Evolutionary conservation across 2,113 vertebrate species (phyloP).

Genomic region (Baryphthengus martii): DNA sequence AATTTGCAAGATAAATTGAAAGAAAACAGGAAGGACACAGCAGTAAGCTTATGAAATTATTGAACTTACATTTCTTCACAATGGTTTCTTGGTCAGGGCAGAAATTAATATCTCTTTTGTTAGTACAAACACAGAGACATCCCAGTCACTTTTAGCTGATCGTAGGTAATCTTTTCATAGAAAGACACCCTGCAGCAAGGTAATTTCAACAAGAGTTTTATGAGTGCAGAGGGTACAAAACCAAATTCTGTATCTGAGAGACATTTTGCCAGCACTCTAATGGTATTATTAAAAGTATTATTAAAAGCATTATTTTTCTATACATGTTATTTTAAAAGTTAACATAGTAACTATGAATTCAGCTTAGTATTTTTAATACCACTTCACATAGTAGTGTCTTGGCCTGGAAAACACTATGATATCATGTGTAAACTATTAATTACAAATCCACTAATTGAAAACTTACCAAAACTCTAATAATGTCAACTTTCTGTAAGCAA

Average conservation of each 20-base stretch:
- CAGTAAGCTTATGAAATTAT: not conserved
- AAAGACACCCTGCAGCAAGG: not conserved
- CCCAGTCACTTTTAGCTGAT: not conserved
- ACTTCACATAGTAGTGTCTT: not conserved
- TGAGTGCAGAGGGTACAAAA: not conserved
- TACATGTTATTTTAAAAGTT: not conserved
- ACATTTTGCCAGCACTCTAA: not conserved
- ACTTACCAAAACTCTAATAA: not conserved
- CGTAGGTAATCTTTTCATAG: not conserved
- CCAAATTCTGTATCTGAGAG: not conserved
- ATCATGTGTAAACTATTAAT: constrained; percentile 44
- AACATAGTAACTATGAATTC: not conserved
- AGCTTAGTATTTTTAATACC: not conserved
- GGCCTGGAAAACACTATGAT: constrained; percentile 9
- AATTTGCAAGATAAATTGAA: not conserved
- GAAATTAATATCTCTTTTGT: not conserved
- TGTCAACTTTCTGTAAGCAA: not conserved
- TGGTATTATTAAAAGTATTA: no score
- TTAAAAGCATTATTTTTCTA: not conserved
- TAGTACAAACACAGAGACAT: not conserved
- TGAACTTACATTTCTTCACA: not conserved
- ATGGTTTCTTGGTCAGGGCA: not conserved
- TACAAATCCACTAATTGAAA: constrained; percentile 33
- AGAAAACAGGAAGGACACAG: not conserved
- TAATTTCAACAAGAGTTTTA: not conserved